Evolutionary conservation across 92 coral and sea anemone species (phyloP).

Genomic region (Parazoanthus swiftii): DNA sequence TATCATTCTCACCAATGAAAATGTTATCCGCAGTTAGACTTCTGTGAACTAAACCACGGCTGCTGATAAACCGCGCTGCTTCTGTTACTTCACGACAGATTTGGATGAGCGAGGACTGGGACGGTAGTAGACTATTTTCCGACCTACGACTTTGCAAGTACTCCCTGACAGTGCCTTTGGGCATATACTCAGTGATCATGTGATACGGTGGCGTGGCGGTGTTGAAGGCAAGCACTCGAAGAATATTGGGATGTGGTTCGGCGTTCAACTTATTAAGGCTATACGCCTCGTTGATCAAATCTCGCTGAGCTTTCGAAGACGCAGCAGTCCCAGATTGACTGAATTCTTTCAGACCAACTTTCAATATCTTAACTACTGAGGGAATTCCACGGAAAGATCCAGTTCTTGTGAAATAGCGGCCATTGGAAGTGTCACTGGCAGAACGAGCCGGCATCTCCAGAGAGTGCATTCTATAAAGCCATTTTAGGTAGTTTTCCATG

Average conservation of each 20-base stretch:
- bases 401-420: background rate
- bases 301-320: background rate
- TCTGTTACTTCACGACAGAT: background rate
- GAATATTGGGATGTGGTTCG: background rate
- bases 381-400: background rate
- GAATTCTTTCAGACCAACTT: background rate
- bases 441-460: background rate
- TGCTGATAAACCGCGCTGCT: slow-evolving; percentile 10
- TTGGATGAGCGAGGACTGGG: slow-evolving; percentile 2
- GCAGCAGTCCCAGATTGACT: background rate
- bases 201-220: slow-evolving; percentile 8
- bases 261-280: background rate
- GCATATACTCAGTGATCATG: slow-evolving; percentile 24
- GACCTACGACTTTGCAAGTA: background rate
- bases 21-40: slow-evolving; percentile 11
- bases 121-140: background rate
- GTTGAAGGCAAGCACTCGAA: background rate
- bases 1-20: slow-evolving; percentile 8
- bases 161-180: background rate
- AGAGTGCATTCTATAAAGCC: background rate
- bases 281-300: slow-evolving; percentile 12
- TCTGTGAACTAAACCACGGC: slow-evolving; percentile 18
- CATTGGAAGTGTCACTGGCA: background rate
- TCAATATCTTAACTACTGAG: background rate
- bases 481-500: background rate